Conservation (phyloP, 2,797 vertebrate species). For the Pogoniulus pusillus region DNA sequence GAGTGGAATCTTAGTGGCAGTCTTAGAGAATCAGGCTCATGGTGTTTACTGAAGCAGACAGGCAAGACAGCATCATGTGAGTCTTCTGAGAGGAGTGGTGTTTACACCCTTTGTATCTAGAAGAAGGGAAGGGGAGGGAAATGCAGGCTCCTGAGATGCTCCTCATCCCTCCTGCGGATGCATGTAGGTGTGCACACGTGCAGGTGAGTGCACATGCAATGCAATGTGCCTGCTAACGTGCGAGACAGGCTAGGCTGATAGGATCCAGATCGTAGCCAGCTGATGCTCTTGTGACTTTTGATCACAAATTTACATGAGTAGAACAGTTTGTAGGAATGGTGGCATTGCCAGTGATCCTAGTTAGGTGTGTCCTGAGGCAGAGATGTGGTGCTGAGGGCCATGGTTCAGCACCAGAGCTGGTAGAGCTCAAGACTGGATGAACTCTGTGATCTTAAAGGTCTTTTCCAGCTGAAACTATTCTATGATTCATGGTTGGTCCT, state of each 20-base stretch:
- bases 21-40: conserved; percentile 71
- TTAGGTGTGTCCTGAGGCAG: neutral
- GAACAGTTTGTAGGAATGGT: neutral
- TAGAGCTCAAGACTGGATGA: no score
- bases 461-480: no score
- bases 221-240: neutral
- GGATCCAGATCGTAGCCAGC: neutral
- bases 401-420: no score
- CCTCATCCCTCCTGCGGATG: neutral
- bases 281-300: neutral
- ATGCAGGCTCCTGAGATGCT: neutral
- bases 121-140: neutral
- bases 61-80: conserved; percentile 50
- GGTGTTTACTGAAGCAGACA: conserved; percentile 62
- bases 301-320: neutral
- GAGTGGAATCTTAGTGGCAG: conserved; percentile 70
- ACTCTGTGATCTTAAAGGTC: no score
- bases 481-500: neutral
- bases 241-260: neutral
- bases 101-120: conserved; percentile 23
- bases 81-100: conserved; percentile 21
- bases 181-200: neutral
- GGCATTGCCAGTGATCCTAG: conserved; percentile 35
- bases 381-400: neutral
- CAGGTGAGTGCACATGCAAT: rapidly evolving